These are phyloP conservation scores for Holothuria scabra DNA, from an alignment of 53 echinoderm and acorn worm species.

Conservation along the genomic window DNA sequence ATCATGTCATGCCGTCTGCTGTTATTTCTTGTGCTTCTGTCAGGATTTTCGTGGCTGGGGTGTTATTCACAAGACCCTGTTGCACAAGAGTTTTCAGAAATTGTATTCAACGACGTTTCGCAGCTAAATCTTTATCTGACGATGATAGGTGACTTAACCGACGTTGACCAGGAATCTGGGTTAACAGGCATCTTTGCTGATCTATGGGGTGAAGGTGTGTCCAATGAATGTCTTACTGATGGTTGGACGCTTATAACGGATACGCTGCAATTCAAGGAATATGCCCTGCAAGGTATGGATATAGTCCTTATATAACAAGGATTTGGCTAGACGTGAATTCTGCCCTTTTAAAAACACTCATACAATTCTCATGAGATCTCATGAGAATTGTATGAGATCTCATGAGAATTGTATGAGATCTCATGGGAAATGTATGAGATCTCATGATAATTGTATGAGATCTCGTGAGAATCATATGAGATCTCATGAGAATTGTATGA, in stretches of 20 bases:
- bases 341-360: too few relatives aligned
- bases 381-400: too few relatives aligned
- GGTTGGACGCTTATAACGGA: background rate
- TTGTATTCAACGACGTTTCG: slow-evolving; percentile 5
- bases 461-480: too few relatives aligned
- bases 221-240: background rate
- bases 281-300: slow-evolving; percentile 21
- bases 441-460: too few relatives aligned
- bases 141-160: slow-evolving; percentile 1
- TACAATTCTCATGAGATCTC: too few relatives aligned
- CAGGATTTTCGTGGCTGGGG: background rate
- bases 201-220: background rate
- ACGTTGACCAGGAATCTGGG: background rate
- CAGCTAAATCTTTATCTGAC: background rate
- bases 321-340: too few relatives aligned
- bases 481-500: too few relatives aligned
- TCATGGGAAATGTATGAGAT: too few relatives aligned
- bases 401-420: too few relatives aligned
- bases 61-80: background rate
- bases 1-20: too few relatives aligned
- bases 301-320: too few relatives aligned
- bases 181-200: slow-evolving; percentile 13
- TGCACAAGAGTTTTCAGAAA: slow-evolving; percentile 8
- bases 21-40: background rate
- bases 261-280: slow-evolving; percentile 1